Percentiles rank a stretch among this genome's conserved stretches.
These are phyloP conservation scores for Syngnathus acus DNA, from an alignment of 2,797 vertebrate species.

Conservation along the genomic window DNA sequence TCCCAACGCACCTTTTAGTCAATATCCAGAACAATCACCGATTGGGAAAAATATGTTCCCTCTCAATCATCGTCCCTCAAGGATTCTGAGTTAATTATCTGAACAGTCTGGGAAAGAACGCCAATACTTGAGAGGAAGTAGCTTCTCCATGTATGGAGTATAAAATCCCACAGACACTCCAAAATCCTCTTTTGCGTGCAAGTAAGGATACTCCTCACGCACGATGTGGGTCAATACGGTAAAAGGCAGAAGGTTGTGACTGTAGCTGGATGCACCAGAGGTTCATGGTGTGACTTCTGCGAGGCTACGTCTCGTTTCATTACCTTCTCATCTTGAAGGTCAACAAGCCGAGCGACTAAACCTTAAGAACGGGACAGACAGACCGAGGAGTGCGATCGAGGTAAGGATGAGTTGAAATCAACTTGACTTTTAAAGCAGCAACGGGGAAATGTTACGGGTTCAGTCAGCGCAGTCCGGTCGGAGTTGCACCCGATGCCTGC, in stretches of 20 bases:
- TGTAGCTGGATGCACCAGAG: slow-evolving; percentile 20
- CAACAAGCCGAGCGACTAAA: slow-evolving; percentile 15
- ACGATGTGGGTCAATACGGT: background rate
- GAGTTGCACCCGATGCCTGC: background rate
- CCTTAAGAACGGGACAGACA: slow-evolving; percentile 11
- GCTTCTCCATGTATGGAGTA: background rate
- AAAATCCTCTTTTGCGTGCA: background rate
- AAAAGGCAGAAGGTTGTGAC: slow-evolving; percentile 23
- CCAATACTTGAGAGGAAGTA: too few relatives aligned
- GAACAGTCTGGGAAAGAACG: background rate
- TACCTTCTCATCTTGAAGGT: slow-evolving; percentile 42
- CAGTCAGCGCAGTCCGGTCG: background rate
- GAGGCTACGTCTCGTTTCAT: slow-evolving; percentile 40
- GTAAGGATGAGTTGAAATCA: background rate
- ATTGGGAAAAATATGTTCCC: background rate
- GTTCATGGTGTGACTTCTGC: slow-evolving; percentile 23
- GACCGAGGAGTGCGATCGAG: slow-evolving; percentile 3
- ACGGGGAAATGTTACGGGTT: slow-evolving; percentile 1
- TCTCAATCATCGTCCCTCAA: background rate
- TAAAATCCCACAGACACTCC: background rate
- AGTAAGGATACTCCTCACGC: background rate
- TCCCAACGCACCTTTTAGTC: background rate
- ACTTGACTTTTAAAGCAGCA: background rate
- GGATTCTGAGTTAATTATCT: background rate
- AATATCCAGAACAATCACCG: background rate